Evolutionary conservation across 2,797 vertebrate species (phyloP).

Genomic region (Chelon labrosus): DNA sequence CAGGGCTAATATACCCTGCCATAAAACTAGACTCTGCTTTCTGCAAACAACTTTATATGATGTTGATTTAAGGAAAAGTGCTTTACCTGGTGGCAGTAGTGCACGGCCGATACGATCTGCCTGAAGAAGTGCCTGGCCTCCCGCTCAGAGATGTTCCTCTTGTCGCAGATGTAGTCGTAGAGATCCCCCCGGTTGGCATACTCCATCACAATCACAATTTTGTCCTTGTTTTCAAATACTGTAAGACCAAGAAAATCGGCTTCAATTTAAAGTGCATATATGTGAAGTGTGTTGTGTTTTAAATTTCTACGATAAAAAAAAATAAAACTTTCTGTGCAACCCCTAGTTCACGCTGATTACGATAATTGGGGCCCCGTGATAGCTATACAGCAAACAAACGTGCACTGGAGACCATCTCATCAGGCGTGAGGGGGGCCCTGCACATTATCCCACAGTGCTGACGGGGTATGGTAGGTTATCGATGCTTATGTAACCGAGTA

Average conservation of each 20-base stretch:
- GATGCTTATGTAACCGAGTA: conserved; percentile 67
- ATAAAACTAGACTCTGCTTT: not conserved
- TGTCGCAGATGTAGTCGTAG: conserved; percentile 94
- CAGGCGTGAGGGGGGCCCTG: conserved; percentile 47
- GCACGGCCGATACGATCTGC: conserved; percentile 94
- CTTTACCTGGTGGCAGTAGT: conserved; percentile 94
- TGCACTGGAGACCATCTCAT: conserved; percentile 46
- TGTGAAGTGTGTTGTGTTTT: too few species aligned
- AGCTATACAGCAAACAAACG: conserved; percentile 22
- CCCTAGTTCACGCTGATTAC: not conserved
- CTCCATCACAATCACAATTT: conserved; percentile 99
- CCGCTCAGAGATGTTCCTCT: conserved; percentile 86
- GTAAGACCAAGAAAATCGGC: conserved; percentile 23
- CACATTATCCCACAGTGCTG: conserved; percentile 42
- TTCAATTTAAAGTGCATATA: too few species aligned
- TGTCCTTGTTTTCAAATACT: conserved; percentile 99
- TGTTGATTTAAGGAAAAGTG: not conserved
- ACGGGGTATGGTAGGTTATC: not conserved
- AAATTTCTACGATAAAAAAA: not conserved
- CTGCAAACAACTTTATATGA: not conserved
- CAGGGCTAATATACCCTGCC: not conserved
- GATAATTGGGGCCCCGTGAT: conserved; percentile 11
- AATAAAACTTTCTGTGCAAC: not conserved
- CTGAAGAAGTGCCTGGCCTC: conserved; percentile 94
- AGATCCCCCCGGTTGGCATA: conserved; percentile 95